Evolutionary conservation across 2,888 invertebrate genomes (phyloP).

Genomic region (Leuctra nigra): DNA sequence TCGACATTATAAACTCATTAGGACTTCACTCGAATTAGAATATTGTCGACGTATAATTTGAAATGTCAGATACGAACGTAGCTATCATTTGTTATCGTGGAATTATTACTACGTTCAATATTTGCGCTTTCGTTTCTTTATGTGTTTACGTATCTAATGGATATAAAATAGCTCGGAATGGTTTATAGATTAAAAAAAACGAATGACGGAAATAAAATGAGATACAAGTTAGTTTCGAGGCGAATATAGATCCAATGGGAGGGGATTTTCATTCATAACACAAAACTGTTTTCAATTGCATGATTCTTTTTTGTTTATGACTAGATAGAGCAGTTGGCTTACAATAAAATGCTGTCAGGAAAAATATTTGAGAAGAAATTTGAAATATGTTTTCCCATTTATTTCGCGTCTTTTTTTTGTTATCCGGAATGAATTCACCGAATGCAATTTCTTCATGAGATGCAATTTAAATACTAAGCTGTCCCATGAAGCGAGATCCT

Average conservation of each 20-base stretch:
- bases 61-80: background rate
- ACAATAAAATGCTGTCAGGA: no score
- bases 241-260: no score
- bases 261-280: no score
- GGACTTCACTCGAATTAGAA: slow-evolving; percentile 3
- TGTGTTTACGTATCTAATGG: background rate
- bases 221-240: no score
- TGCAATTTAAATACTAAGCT: no score
- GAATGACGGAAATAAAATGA: background rate
- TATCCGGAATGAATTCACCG: background rate
- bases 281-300: no score
- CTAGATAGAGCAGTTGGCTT: no score
- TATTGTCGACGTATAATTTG: background rate
- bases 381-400: no score
- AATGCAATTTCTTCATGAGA: slow-evolving; percentile 2
- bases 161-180: background rate
- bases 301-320: no score
- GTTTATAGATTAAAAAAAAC: background rate
- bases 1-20: slow-evolving; percentile 16
- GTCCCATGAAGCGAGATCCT: no score
- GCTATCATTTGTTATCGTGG: slow-evolving; percentile 6
- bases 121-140: background rate
- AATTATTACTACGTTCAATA: background rate
- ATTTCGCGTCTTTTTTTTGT: no score
- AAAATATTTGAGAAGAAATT: no score